These are phyloP conservation scores for Pristionchus exspectatus DNA, from an alignment of 2,888 invertebrate genomes.

Conservation along the genomic window DNA sequence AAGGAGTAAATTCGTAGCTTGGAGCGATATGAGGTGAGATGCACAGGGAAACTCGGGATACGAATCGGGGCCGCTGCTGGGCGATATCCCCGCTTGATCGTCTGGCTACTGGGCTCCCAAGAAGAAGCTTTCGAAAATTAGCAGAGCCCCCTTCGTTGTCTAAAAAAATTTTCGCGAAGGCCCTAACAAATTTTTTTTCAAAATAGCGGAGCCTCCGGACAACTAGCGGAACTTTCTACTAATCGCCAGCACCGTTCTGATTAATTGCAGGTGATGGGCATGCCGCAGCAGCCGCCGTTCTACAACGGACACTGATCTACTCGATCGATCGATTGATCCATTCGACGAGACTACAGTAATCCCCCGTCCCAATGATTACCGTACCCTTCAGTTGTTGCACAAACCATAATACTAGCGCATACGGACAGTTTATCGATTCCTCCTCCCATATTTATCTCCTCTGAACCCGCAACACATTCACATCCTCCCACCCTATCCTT, in stretches of 20 bases:
- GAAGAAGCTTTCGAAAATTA: too few species aligned
- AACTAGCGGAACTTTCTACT: too few species aligned
- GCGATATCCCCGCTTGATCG: too few species aligned
- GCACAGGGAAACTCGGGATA: too few species aligned
- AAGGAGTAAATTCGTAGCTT: too few species aligned
- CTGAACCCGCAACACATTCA: not conserved
- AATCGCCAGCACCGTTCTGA: not conserved
- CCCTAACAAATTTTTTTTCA: too few species aligned
- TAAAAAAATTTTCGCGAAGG: too few species aligned
- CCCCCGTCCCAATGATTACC: not conserved
- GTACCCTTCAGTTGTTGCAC: not conserved
- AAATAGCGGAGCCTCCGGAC: too few species aligned
- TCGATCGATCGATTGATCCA: constrained; percentile 12
- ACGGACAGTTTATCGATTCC: constrained; percentile 37
- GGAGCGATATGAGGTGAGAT: too few species aligned
- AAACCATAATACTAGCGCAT: not conserved
- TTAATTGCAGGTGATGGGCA: constrained; percentile 36
- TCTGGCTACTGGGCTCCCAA: too few species aligned
- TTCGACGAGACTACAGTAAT: not conserved
- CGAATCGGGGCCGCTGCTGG: too few species aligned
- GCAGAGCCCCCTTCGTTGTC: too few species aligned
- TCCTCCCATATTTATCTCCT: not conserved
- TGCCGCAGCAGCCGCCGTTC: not conserved
- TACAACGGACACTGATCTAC: constrained; percentile 32
- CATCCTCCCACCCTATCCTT: not conserved